These are phyloP conservation scores for Esperia sulphurella DNA, from an alignment of 2,888 invertebrate species.

Conservation along the genomic window DNA sequence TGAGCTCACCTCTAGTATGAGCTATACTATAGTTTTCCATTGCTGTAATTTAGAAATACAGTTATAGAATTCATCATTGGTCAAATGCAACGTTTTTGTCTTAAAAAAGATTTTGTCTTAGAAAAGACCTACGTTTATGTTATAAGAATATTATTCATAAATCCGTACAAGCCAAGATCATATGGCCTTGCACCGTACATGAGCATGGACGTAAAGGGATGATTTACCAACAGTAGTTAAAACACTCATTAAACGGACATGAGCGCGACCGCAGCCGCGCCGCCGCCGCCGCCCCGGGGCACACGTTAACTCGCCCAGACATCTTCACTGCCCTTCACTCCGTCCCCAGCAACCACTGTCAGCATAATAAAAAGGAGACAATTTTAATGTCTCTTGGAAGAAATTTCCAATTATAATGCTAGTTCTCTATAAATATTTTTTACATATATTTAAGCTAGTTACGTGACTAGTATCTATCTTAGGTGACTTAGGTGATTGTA, in stretches of 20 bases:
- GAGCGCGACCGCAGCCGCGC: slow-evolving; percentile 41
- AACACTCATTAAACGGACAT: slow-evolving; percentile 64
- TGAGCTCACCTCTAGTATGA: too few relatives aligned
- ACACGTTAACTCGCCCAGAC: slow-evolving; percentile 47
- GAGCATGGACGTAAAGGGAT: slow-evolving; percentile 40
- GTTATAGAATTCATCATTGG: too few relatives aligned
- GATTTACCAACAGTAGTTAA: slow-evolving; percentile 70
- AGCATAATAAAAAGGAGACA: slow-evolving; percentile 6
- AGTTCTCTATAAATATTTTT: too few relatives aligned
- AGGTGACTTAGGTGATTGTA: too few relatives aligned
- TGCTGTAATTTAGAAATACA: too few relatives aligned
- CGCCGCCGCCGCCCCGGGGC: slow-evolving; percentile 43
- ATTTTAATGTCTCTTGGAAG: slow-evolving; percentile 9
- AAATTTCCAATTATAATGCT: too few relatives aligned
- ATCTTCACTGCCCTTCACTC: slow-evolving; percentile 43
- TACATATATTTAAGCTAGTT: too few relatives aligned
- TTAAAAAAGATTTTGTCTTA: too few relatives aligned
- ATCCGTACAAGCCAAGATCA: background rate
- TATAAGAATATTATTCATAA: background rate
- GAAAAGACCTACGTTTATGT: background rate
- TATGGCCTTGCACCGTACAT: slow-evolving; percentile 16
- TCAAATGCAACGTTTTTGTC: too few relatives aligned
- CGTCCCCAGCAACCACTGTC: slow-evolving; percentile 6
- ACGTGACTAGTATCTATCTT: too few relatives aligned
- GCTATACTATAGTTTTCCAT: too few relatives aligned